These are phyloP conservation scores for Phenacoccus solenopsis DNA, from an alignment of 1,140 invertebrate species.

Conservation along the genomic window DNA sequence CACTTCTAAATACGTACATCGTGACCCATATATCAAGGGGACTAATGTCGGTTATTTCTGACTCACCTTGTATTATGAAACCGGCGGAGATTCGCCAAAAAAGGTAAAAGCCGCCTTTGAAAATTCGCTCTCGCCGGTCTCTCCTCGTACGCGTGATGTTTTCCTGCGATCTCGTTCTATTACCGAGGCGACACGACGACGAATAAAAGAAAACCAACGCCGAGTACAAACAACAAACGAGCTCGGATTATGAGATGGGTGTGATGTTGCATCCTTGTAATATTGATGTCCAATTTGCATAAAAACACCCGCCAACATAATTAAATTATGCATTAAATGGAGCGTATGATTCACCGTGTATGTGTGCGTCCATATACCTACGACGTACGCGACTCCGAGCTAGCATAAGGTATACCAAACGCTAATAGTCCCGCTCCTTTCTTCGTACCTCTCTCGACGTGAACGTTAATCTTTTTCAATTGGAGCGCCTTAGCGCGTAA, in stretches of 20 bases:
- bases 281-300: background rate
- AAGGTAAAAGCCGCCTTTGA: constrained; percentile 6
- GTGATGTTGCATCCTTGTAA: background rate
- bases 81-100: background rate
- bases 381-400: no score
- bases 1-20: background rate
- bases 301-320: constrained; percentile 11
- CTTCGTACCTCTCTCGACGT: background rate
- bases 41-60: background rate
- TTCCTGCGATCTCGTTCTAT: no score
- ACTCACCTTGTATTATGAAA: constrained; percentile 15
- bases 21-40: constrained; percentile 10
- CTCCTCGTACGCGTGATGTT: background rate
- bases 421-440: background rate
- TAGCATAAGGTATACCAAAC: background rate
- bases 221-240: background rate
- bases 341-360: background rate
- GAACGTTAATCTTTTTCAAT: background rate
- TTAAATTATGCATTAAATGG: background rate
- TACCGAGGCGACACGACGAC: no score
- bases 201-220: background rate
- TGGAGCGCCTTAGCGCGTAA: background rate
- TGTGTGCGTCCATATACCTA: background rate
- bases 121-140: background rate
- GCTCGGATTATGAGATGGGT: background rate